These are phyloP conservation scores for Drosophila putrida DNA, from an alignment of 2,888 invertebrate genomes.

Conservation along the genomic window DNA sequence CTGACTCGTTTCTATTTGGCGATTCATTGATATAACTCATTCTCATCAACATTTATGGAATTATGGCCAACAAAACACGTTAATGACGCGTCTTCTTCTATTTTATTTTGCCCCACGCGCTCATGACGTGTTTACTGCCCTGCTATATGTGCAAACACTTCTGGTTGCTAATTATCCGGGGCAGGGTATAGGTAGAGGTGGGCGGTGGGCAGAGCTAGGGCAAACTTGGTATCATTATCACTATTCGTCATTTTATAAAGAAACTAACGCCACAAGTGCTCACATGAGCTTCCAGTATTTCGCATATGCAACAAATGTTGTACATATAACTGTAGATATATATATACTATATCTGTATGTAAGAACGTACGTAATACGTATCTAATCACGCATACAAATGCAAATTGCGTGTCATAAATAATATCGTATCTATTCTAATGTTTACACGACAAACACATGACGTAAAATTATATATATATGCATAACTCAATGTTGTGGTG, in stretches of 20 bases:
- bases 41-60: slow-evolving; percentile 7
- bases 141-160: slow-evolving; percentile 11
- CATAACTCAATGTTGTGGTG: background rate
- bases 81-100: slow-evolving; percentile 37
- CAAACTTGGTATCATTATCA: slow-evolving; percentile 39
- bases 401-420: slow-evolving; percentile 36
- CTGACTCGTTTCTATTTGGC: background rate
- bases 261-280: slow-evolving; percentile 42
- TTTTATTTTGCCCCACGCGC: slow-evolving; percentile 34
- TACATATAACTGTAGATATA: background rate
- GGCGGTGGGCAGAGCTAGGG: background rate
- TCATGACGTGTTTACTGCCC: slow-evolving; percentile 41
- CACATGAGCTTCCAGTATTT: slow-evolving; percentile 67
- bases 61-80: slow-evolving; percentile 44
- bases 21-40: slow-evolving; percentile 43
- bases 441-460: slow-evolving; percentile 26
- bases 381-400: slow-evolving; percentile 43
- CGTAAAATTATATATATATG: background rate
- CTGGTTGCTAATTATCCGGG: slow-evolving; percentile 38
- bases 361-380: slow-evolving; percentile 17
- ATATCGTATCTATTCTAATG: slow-evolving; percentile 34
- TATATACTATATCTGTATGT: background rate
- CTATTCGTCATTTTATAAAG: slow-evolving; percentile 59
- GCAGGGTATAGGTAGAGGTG: background rate
- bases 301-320: slow-evolving; percentile 37